Conservation (phyloP, 2,888 invertebrate genomes). For the Eupithecia tripunctaria region DNA sequence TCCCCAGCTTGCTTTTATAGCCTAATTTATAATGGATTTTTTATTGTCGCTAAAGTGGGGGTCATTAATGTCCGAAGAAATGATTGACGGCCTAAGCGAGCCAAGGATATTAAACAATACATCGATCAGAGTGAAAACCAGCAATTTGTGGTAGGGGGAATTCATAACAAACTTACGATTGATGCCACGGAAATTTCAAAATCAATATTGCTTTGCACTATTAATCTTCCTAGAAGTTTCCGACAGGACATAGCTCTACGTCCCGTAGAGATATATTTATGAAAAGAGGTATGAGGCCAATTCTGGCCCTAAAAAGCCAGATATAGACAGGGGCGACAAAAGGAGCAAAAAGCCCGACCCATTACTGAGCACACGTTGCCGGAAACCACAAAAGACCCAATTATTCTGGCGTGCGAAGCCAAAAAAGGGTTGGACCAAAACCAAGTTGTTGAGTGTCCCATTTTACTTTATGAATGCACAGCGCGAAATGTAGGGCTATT, state of each 20-base stretch:
- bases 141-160: not conserved
- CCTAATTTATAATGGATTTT: conserved; percentile 62
- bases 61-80: conserved; percentile 60
- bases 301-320: conserved; percentile 57
- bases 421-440: conserved; percentile 72
- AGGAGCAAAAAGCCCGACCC: conserved; percentile 69
- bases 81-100: conserved; percentile 53
- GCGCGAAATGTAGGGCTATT: conserved; percentile 44
- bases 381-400: conserved; percentile 79
- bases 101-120: conserved; percentile 48
- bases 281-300: conserved; percentile 48
- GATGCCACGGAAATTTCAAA: conserved; percentile 30
- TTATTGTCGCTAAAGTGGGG: conserved; percentile 63
- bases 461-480: conserved; percentile 60
- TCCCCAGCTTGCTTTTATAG: conserved; percentile 63
- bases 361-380: conserved; percentile 71
- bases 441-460: conserved; percentile 63
- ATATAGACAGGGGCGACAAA: conserved; percentile 63
- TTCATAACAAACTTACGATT: conserved; percentile 18
- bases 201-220: conserved; percentile 30
- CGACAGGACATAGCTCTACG: not conserved
- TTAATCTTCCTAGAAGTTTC: conserved; percentile 37
- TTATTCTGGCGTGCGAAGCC: conserved; percentile 73
- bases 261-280: not conserved
- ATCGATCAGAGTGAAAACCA: conserved; percentile 31